Percentiles rank a stretch among this genome's conserved stretches.
These are phyloP conservation scores for Dione juno DNA, from an alignment of 2,888 invertebrate genomes.

Conservation along the genomic window DNA sequence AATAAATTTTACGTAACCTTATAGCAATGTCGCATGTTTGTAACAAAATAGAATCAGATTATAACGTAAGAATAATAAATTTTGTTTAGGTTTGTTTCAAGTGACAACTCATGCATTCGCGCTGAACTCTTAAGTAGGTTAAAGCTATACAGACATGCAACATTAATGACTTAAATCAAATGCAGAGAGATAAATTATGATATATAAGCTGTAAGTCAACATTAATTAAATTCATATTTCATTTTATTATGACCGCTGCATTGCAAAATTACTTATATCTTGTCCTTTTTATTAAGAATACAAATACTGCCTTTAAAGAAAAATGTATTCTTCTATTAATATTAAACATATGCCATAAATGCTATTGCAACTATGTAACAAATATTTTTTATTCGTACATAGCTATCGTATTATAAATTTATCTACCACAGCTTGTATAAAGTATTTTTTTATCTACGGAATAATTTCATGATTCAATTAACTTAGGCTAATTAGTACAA, in stretches of 20 bases:
- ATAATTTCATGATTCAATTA: slow-evolving; percentile 17
- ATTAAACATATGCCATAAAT: slow-evolving; percentile 10
- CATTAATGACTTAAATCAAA: slow-evolving; percentile 38
- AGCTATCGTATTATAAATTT: background rate
- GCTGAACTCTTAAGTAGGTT: slow-evolving; percentile 53
- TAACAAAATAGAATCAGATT: slow-evolving; percentile 38
- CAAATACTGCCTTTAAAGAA: background rate
- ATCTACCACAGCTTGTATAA: background rate
- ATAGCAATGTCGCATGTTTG: slow-evolving; percentile 20
- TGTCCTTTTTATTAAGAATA: background rate
- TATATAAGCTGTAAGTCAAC: slow-evolving; percentile 24
- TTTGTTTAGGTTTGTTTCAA: slow-evolving; percentile 39
- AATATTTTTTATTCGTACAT: background rate
- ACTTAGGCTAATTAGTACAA: slow-evolving; percentile 39
- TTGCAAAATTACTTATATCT: background rate
- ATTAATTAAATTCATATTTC: slow-evolving; percentile 31
- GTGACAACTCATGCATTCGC: slow-evolving; percentile 44
- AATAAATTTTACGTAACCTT: slow-evolving; percentile 36
- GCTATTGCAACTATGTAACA: slow-evolving; percentile 1
- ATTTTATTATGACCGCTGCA: slow-evolving; percentile 14
- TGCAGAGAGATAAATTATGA: slow-evolving; percentile 30
- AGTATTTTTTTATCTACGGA: background rate
- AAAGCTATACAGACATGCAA: slow-evolving; percentile 45
- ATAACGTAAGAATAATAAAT: slow-evolving; percentile 46
- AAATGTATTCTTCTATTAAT: slow-evolving; percentile 13